Percentiles rank a stretch among this genome's conserved stretches.
phyloP scores from a whole-genome alignment of 2,113 vertebrate species.

The Paratilapia polleni region DNA sequence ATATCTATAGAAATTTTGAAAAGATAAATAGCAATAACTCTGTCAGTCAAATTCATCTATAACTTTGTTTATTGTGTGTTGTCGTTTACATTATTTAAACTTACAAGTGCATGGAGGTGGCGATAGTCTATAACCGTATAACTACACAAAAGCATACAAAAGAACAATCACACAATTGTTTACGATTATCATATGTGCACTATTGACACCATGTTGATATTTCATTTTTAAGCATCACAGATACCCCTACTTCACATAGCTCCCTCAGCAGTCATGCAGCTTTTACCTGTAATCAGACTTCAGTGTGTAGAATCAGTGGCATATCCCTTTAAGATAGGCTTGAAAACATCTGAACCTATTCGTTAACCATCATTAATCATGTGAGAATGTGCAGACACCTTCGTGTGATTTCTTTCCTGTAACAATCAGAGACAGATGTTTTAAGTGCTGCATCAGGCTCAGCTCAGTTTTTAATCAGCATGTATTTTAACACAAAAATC shows the following conservation, averaged over 20 bases:
- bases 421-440: not conserved
- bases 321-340: not conserved
- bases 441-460: constrained; percentile 10
- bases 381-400: not conserved
- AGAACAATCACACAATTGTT: constrained; percentile 4
- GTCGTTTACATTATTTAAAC: constrained; percentile 1
- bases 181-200: not conserved
- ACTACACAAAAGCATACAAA: constrained; percentile 12
- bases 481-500: constrained; percentile 32
- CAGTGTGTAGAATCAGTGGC: not conserved
- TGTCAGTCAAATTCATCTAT: not conserved
- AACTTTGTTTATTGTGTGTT: not conserved
- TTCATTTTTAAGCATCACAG: constrained; percentile 1
- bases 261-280: not conserved
- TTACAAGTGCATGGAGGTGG: not conserved
- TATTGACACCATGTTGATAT: not conserved
- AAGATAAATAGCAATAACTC: not conserved
- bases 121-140: not conserved
- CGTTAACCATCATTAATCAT: constrained; percentile 1
- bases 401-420: not conserved
- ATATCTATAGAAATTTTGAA: not conserved
- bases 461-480: constrained; percentile 23
- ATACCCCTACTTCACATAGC: not conserved
- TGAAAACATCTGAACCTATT: not conserved
- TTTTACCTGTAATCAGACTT: not conserved